Evolutionary conservation across 2,113 vertebrate genomes (phyloP).

Genomic region (Gadus macrocephalus): DNA sequence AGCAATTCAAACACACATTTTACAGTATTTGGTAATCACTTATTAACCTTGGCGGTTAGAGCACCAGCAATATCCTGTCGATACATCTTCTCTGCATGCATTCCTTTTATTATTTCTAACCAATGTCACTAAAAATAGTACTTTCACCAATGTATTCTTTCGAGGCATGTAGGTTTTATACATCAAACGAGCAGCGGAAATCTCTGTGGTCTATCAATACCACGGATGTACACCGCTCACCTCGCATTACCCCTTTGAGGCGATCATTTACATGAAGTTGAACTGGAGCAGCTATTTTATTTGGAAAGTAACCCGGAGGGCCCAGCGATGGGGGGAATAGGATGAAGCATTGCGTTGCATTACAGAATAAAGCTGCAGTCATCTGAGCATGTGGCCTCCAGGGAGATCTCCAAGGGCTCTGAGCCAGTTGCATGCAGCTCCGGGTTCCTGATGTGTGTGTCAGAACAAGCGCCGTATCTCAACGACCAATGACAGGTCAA

Average conservation of each 20-base stretch:
- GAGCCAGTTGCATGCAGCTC: constrained; percentile 21
- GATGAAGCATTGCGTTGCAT: constrained; percentile 1
- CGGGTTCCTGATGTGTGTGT: constrained; percentile 48
- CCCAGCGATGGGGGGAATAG: not conserved
- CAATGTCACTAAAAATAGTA: constrained; percentile 45
- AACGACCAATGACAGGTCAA: constrained; percentile 25
- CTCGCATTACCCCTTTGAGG: not conserved
- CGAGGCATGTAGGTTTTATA: constrained; percentile 46
- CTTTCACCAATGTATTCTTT: constrained; percentile 18
- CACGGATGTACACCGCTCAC: not conserved
- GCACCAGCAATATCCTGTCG: constrained; percentile 30
- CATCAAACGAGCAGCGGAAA: constrained; percentile 22
- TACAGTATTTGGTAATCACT: too few species aligned
- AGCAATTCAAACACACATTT: too few species aligned
- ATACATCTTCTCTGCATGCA: constrained; percentile 36
- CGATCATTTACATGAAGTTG: not conserved
- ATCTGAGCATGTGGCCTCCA: constrained; percentile 7
- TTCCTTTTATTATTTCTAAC: constrained; percentile 44
- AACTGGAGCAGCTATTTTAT: constrained; percentile 3
- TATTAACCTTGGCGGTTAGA: too few species aligned
- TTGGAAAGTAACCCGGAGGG: not conserved
- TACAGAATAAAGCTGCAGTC: not conserved
- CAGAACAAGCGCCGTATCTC: constrained; percentile 41
- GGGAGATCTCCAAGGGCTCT: constrained; percentile 22
- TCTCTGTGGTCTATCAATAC: constrained; percentile 20